These are phyloP conservation scores for Enteromius mattozi DNA, from an alignment of 2,797 vertebrate genomes.

Conservation along the genomic window DNA sequence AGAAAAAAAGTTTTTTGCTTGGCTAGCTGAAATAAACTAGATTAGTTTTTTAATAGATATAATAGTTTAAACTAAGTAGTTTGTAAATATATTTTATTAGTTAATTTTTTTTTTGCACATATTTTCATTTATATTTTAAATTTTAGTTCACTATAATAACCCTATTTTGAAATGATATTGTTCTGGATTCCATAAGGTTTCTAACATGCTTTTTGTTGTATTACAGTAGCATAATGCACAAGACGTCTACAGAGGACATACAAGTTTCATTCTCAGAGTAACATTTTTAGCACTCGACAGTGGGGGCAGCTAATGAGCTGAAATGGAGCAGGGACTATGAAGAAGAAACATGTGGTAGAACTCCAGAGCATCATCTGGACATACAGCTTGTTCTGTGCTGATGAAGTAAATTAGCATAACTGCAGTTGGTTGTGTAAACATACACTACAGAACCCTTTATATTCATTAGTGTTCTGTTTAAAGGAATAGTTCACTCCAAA, in stretches of 20 bases:
- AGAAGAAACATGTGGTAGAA: slow-evolving; percentile 6
- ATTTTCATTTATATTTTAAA: neutral
- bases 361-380: slow-evolving; percentile 9
- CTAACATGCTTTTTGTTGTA: neutral
- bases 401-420: neutral
- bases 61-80: neutral
- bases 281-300: neutral
- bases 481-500: neutral
- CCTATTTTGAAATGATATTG: neutral
- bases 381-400: neutral
- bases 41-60: neutral
- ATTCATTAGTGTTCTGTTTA: neutral
- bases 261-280: neutral
- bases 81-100: neutral
- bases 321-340: slow-evolving; percentile 5
- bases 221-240: neutral
- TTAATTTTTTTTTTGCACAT: too few relatives aligned
- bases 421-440: neutral
- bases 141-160: neutral
- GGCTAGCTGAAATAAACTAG: neutral
- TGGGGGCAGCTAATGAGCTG: slow-evolving; percentile 20
- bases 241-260: neutral
- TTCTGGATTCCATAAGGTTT: too few relatives aligned
- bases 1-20: neutral
- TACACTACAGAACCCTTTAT: neutral